phyloP scores from a whole-genome alignment of 2,113 vertebrate genomes.

The Speoplatyrhinus poulsoni region DNA sequence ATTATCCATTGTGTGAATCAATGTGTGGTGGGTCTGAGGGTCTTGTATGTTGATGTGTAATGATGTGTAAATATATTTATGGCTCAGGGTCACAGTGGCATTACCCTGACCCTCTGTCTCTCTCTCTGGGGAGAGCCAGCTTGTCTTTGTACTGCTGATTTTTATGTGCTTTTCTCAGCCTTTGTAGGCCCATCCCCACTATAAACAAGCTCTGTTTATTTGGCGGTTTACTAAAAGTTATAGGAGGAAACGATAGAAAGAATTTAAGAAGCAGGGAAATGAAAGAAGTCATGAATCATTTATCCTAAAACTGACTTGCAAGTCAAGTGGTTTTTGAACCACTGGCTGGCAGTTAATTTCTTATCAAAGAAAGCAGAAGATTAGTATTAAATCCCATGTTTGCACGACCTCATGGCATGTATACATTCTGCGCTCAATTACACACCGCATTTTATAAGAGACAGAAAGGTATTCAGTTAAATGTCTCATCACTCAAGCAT shows the following conservation, averaged over 20 bases:
- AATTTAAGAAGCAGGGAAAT: not conserved
- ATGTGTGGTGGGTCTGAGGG: conserved; percentile 21
- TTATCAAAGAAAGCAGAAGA: conserved; percentile 10
- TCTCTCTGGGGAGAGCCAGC: conserved; percentile 50
- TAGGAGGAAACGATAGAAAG: not conserved
- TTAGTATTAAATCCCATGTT: conserved; percentile 15
- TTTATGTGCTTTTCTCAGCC: conserved; percentile 39
- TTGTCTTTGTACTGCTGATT: conserved; percentile 44
- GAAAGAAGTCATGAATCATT: not conserved
- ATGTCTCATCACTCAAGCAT: conserved; percentile 67
- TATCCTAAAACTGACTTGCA: too few species aligned
- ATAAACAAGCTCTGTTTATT: conserved; percentile 12
- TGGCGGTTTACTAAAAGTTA: not conserved
- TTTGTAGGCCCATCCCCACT: conserved; percentile 17
- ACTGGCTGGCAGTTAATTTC: not conserved
- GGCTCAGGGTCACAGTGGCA: conserved; percentile 68
- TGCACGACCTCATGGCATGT: conserved; percentile 8
- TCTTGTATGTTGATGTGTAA: conserved; percentile 58
- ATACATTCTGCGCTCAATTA: conserved; percentile 12
- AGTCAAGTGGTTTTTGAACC: not conserved
- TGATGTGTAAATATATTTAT: conserved; percentile 79
- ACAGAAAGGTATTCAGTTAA: conserved; percentile 46
- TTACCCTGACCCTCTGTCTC: conserved; percentile 69
- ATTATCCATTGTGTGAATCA: conserved; percentile 42
- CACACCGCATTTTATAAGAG: conserved; percentile 42